Conservation (phyloP, 2,113 vertebrate species). For the Stomatorhinus ivindoensis region DNA sequence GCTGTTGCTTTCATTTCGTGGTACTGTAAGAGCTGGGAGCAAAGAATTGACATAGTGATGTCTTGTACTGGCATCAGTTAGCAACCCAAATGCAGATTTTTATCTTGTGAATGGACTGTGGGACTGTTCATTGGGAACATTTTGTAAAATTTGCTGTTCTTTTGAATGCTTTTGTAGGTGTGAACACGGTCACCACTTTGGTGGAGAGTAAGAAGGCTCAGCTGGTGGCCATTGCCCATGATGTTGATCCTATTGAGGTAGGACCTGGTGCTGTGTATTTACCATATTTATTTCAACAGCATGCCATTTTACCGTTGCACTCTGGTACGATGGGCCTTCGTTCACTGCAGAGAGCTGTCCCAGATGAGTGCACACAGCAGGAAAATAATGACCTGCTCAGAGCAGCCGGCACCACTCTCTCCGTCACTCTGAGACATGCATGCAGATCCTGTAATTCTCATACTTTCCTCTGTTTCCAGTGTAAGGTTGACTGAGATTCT, state of each 20-base stretch:
- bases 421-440: not conserved
- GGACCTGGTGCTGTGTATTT: constrained; percentile 6
- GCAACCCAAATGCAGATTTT: not conserved
- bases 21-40: not conserved
- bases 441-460: not conserved
- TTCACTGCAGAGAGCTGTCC: not conserved
- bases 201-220: constrained; percentile 97
- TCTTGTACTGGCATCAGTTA: not conserved
- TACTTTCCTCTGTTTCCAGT: not conserved
- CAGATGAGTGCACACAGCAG: not conserved
- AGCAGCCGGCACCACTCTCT: not conserved
- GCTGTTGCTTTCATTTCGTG: not conserved
- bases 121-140: not conserved
- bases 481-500: not conserved
- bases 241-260: constrained; percentile 94
- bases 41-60: not conserved
- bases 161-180: constrained; percentile 57
- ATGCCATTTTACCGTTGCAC: not conserved
- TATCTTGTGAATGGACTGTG: not conserved
- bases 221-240: constrained; percentile 87
- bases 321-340: not conserved
- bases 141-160: not conserved
- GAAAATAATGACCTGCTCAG: not conserved
- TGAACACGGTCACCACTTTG: constrained; percentile 86
- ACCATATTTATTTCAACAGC: not conserved